A percentile compares a stretch with the other conserved stretches of the same genome.
These are phyloP conservation scores for Dicroscelio sp. DNA, from an alignment of 2,888 invertebrate species.

Conservation along the genomic window DNA sequence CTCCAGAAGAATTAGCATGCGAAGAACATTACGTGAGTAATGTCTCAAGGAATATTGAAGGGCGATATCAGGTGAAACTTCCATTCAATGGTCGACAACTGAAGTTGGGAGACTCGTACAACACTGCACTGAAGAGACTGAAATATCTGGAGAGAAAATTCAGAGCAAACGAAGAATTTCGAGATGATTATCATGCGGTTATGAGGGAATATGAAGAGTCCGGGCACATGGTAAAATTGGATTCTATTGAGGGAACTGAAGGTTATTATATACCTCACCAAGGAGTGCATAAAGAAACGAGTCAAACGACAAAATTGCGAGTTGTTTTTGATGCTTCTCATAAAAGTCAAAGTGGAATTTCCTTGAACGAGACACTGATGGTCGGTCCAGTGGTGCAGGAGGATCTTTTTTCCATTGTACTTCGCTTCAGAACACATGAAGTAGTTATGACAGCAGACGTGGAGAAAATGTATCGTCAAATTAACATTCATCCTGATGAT, in stretches of 20 bases:
- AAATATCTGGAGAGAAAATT: slow-evolving; percentile 11
- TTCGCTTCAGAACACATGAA: slow-evolving; percentile 2
- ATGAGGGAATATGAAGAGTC: slow-evolving; percentile 26
- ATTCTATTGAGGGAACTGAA: not conserved
- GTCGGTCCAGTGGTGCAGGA: not conserved
- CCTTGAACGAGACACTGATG: not conserved
- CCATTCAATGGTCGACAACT: slow-evolving; percentile 38
- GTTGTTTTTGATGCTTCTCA: slow-evolving; percentile 2
- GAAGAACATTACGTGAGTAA: slow-evolving; percentile 35
- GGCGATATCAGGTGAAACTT: slow-evolving; percentile 26
- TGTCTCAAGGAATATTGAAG: not conserved
- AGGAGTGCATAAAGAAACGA: not conserved
- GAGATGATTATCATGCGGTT: not conserved
- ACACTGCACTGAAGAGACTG: slow-evolving; percentile 15
- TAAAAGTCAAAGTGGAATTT: not conserved
- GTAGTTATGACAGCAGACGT: not conserved
- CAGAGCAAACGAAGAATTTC: not conserved
- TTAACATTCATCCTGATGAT: not conserved
- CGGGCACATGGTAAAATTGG: slow-evolving; percentile 9
- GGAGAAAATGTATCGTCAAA: slow-evolving; percentile 26
- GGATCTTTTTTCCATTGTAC: not conserved
- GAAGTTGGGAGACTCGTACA: slow-evolving; percentile 15
- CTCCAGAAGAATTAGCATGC: slow-evolving; percentile 35
- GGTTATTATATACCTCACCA: slow-evolving; percentile 41
- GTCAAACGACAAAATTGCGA: slow-evolving; percentile 2